These are phyloP conservation scores for Torymus aiolomorphi DNA, from an alignment of 2,888 invertebrate genomes.

Conservation along the genomic window DNA sequence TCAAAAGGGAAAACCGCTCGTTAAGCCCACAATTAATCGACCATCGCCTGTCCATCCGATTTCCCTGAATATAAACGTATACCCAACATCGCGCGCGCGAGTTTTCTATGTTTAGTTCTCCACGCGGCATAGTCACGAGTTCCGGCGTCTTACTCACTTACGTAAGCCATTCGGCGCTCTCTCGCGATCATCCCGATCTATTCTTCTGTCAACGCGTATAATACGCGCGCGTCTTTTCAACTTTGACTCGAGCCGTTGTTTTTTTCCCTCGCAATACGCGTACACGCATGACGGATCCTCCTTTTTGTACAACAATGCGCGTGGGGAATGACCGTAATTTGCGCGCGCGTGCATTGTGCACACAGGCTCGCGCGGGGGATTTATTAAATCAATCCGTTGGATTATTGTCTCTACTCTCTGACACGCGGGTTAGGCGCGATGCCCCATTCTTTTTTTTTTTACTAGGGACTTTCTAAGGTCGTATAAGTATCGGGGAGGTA, in stretches of 20 bases:
- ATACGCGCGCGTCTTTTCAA: slow-evolving; percentile 24
- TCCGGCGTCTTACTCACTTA: slow-evolving; percentile 28
- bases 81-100: not conserved
- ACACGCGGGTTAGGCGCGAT: no score
- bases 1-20: no score
- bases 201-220: slow-evolving; percentile 31
- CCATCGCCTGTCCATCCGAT: not conserved
- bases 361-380: not conserved
- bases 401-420: not conserved
- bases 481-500: no score
- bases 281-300: slow-evolving; percentile 30
- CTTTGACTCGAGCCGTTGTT: slow-evolving; percentile 24
- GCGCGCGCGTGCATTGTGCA: slow-evolving; percentile 22
- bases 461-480: no score
- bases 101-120: no score
- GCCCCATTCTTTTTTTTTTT: not conserved
- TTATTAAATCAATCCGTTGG: slow-evolving; percentile 39
- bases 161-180: slow-evolving; percentile 33
- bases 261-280: not conserved
- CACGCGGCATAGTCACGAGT: slow-evolving; percentile 37
- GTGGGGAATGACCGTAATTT: slow-evolving; percentile 38
- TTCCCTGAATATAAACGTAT: slow-evolving; percentile 22
- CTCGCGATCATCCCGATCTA: slow-evolving; percentile 35
- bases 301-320: slow-evolving; percentile 24
- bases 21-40: slow-evolving; percentile 12